These are phyloP conservation scores for Malurus elegans DNA, from an alignment of 2,113 vertebrate species.

Conservation along the genomic window DNA sequence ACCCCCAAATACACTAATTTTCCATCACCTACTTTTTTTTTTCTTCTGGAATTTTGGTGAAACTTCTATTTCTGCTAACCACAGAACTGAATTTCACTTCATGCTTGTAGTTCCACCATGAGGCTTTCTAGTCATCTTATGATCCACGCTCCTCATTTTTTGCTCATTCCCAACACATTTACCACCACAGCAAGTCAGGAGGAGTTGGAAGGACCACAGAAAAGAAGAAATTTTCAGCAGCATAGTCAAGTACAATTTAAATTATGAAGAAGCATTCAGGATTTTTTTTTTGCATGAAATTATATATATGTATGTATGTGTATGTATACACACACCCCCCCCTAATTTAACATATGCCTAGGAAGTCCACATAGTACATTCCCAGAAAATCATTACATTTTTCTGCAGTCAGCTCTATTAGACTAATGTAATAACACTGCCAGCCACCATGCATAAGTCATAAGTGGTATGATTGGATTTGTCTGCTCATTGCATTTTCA, in stretches of 20 bases:
- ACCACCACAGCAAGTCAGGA: not conserved
- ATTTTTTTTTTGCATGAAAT: not conserved
- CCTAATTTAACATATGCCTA: not conserved
- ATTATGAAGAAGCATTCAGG: not conserved
- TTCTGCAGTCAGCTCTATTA: conserved; percentile 28
- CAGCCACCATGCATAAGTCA: conserved; percentile 37
- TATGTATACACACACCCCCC: not conserved
- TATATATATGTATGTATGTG: not conserved
- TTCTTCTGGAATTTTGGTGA: not conserved
- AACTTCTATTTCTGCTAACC: not conserved
- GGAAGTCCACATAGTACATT: not conserved
- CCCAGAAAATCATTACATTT: conserved; percentile 13
- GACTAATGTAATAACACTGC: conserved; percentile 24
- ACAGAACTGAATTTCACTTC: not conserved
- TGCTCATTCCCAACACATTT: not conserved
- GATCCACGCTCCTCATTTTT: rapidly evolving
- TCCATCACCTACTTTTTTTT: not conserved
- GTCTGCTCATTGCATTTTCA: conserved; percentile 9
- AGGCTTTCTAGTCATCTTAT: not conserved
- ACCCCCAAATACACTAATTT: not conserved
- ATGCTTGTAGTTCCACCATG: not conserved
- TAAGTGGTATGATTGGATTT: conserved; percentile 45
- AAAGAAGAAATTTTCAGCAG: not conserved
- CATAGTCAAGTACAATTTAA: not conserved
- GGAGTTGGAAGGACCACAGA: not conserved